Conservation (phyloP, 2,888 invertebrate genomes). For the Geotrupes spiniger region DNA sequence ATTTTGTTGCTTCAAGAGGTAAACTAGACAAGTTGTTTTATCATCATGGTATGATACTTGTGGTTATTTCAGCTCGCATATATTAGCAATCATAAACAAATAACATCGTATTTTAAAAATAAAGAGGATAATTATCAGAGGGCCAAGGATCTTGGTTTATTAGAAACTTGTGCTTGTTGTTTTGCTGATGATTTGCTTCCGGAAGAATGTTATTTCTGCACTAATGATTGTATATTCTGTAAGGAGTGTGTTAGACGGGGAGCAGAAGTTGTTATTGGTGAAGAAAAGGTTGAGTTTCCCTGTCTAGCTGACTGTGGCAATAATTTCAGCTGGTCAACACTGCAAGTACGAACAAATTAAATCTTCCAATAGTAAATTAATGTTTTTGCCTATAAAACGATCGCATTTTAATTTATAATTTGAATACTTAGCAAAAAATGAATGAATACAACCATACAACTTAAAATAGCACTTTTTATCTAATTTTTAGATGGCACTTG, state of each 20-base stretch:
- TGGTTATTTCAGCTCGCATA: too few relatives aligned
- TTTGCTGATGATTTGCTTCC: constrained; percentile 54
- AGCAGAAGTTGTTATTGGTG: constrained; percentile 46
- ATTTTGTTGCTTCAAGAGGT: constrained; percentile 42
- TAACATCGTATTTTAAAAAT: too few relatives aligned
- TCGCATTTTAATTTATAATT: constrained; percentile 1
- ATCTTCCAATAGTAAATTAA: too few relatives aligned
- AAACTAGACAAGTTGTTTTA: constrained; percentile 20
- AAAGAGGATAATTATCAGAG: constrained; percentile 38
- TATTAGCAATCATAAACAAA: too few relatives aligned
- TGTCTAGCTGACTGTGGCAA: constrained; percentile 51
- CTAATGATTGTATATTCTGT: constrained; percentile 47
- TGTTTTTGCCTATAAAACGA: too few relatives aligned
- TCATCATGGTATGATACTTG: not conserved
- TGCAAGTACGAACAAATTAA: too few relatives aligned
- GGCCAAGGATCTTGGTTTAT: constrained; percentile 37
- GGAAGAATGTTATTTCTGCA: constrained; percentile 45
- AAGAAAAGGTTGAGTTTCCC: constrained; percentile 48
- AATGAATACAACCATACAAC: not conserved
- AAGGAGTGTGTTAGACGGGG: constrained; percentile 50
- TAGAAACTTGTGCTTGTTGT: constrained; percentile 55
- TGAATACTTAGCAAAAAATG: not conserved
- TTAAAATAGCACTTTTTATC: constrained; percentile 22
- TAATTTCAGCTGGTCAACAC: constrained; percentile 46
- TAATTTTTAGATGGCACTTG: constrained; percentile 47